A percentile compares a stretch with the other conserved stretches of the same genome.
Conservation (phyloP, 2,113 vertebrate species). For the Prietella phreatophila region DNA sequence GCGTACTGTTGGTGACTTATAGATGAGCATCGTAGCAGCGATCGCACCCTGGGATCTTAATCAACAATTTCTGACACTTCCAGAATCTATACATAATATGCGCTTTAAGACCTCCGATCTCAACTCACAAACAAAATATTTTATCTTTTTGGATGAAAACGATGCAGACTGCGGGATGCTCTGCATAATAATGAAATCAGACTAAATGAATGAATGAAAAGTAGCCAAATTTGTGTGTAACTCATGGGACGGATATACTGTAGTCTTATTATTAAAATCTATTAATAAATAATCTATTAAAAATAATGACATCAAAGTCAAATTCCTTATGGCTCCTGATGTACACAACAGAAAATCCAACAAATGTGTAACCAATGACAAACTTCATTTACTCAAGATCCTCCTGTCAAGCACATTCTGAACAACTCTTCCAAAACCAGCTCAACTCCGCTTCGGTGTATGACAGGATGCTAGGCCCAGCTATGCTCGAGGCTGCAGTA, state of each 20-base stretch:
- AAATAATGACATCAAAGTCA: neutral
- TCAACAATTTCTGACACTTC: neutral
- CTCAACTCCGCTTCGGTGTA: conserved; percentile 43
- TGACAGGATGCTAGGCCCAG: conserved; percentile 49
- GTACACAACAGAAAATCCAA: conserved; percentile 32
- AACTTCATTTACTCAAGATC: conserved; percentile 31
- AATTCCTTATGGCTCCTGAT: neutral
- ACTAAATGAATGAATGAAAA: neutral
- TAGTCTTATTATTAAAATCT: neutral
- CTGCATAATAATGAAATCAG: neutral
- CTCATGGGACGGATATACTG: neutral
- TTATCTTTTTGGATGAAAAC: neutral
- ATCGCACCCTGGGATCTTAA: neutral
- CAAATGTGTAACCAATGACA: conserved; percentile 10
- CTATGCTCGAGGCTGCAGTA: conserved; percentile 61
- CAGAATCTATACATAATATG: neutral
- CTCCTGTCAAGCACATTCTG: conserved; percentile 44
- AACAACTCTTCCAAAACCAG: conserved; percentile 52
- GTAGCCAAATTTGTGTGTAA: conserved; percentile 7
- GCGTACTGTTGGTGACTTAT: neutral
- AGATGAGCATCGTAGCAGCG: neutral
- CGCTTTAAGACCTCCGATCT: neutral
- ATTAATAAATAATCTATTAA: neutral
- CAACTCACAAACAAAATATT: neutral
- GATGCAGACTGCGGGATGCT: neutral